Base-by-base conservation (phyloP, 1,140 invertebrate species). In the Matsumurasca onukii region DNA sequence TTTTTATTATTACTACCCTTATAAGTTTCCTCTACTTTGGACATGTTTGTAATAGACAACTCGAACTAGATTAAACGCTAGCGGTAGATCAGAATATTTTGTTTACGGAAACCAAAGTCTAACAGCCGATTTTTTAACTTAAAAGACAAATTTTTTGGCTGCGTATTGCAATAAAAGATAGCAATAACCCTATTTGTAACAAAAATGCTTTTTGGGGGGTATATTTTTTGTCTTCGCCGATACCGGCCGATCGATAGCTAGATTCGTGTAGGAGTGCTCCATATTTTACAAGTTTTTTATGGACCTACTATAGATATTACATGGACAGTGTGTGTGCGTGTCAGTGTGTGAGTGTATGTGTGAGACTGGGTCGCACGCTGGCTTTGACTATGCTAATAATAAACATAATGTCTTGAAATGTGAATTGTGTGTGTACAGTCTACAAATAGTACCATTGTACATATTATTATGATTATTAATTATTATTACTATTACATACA, bases 401-500 rank as follows among this genome's bases (percentile, higher is more conserved):
- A 48, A 63, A 65, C 48, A 65, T 45, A 65, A 25, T 59, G 25
- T 65, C 55, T 59, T 59, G 55, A 59, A 25, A 65, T 65, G 62
- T 67, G 65, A 55, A 45, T 66, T 52, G 34, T 67, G 65, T 67
- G 29, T 67, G 65, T 67, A 57, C 62, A 65, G 62, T 30, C n/a
- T n/a, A n/a, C n/a, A n/a, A n/a, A n/a, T 65, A 65, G 62, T 65
- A 65, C 62, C 62, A 65, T 65, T 65, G 62, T 65, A 65, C 34
- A 65, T 65, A 65, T 65, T 65, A 65, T 63, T 31, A 63, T 63
- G 5, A 63, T 63, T 63, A 63, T 63, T 61, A 61, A 63, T 63
- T 39, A 65, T 65, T 65, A 65, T 65, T 65, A 65, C 62, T 65
- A 65, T 65, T 65, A 65, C 62, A 65, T 65, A 65, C 62, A 65